Conservation (phyloP, 2,113 vertebrate species). For the Myotis davidii region DNA sequence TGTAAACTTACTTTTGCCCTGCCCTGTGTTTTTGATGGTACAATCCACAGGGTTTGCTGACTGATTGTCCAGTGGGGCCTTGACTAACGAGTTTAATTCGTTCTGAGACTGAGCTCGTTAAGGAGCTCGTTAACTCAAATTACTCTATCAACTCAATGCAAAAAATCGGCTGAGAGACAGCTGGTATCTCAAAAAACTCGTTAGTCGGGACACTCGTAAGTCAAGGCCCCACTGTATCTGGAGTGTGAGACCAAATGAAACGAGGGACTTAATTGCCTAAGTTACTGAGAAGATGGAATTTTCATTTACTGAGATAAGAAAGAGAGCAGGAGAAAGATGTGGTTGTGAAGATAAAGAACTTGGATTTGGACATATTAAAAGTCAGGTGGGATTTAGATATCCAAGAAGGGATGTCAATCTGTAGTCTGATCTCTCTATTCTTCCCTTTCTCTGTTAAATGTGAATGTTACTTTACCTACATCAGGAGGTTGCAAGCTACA, state of each 20-base stretch:
- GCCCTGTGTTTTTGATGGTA: background rate
- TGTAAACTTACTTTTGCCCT: background rate
- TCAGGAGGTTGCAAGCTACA: background rate
- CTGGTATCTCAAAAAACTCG: too few relatives aligned
- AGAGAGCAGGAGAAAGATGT: background rate
- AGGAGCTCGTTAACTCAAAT: too few relatives aligned
- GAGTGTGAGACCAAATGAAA: conserved; percentile 2
- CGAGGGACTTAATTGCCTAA: background rate
- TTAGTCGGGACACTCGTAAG: too few relatives aligned
- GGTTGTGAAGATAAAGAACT: background rate
- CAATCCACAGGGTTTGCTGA: background rate
- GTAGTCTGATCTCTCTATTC: background rate
- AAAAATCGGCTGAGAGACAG: too few relatives aligned
- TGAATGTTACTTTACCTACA: background rate
- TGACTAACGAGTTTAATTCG: too few relatives aligned
- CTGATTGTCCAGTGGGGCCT: background rate
- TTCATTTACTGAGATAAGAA: background rate
- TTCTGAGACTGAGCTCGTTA: too few relatives aligned
- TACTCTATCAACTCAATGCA: too few relatives aligned
- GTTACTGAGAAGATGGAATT: background rate
- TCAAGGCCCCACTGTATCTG: background rate
- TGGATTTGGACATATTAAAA: background rate
- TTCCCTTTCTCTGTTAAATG: background rate
- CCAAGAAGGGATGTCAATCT: background rate
- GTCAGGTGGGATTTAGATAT: conserved; percentile 23